A percentile compares a stretch with the other conserved stretches of the same genome.
phyloP scores from a whole-genome alignment of 2,888 invertebrate genomes.

The Caenorhabditis angaria region DNA sequence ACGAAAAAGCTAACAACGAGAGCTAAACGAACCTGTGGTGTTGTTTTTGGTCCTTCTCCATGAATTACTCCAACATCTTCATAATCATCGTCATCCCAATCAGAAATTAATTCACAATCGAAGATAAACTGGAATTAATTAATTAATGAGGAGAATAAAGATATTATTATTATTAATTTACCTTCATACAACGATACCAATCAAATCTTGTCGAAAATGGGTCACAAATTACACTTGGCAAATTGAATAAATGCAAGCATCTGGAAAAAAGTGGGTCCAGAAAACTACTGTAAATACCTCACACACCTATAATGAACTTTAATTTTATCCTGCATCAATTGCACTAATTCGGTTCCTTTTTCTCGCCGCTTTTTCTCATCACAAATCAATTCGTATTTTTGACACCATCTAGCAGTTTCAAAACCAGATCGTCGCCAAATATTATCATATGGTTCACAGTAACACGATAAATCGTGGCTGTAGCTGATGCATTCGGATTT shows the following conservation, averaged over 20 bases:
- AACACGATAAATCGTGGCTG: constrained; percentile 48
- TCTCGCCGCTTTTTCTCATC: constrained; percentile 55
- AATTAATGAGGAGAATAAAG: background rate
- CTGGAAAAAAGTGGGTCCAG: too few species aligned
- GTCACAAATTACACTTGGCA: constrained; percentile 56
- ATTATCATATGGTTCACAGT: constrained; percentile 53
- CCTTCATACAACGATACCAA: constrained; percentile 59
- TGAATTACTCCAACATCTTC: constrained; percentile 37
- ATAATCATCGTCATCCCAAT: constrained; percentile 55
- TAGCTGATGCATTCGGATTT: constrained; percentile 16
- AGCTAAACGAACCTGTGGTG: background rate
- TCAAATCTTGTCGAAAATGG: constrained; percentile 59
- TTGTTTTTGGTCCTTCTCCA: constrained; percentile 11
- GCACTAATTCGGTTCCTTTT: constrained; percentile 49
- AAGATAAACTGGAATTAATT: constrained; percentile 50
- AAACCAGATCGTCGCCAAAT: constrained; percentile 41
- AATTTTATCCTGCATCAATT: constrained; percentile 52
- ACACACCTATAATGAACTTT: constrained; percentile 55
- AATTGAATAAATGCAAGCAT: constrained; percentile 55
- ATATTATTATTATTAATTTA: background rate
- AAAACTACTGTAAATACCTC: background rate
- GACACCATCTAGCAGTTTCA: constrained; percentile 63
- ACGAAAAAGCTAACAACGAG: background rate
- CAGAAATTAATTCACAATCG: constrained; percentile 62
- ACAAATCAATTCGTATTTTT: constrained; percentile 58